phyloP scores from a whole-genome alignment of 1,140 invertebrate genomes.

The Penaeus vannamei region DNA sequence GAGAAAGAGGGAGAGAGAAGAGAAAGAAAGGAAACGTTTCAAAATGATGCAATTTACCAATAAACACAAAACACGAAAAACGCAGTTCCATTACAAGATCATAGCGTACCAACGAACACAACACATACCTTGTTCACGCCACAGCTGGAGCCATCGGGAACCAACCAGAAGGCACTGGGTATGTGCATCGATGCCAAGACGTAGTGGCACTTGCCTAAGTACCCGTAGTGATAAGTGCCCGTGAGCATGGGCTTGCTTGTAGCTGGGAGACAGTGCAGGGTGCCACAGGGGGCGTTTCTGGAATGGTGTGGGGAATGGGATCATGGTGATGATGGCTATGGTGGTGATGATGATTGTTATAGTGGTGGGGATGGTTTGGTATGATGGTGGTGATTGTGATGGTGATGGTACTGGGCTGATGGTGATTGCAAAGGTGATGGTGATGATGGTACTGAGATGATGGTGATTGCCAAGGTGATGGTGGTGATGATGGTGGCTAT shows the following conservation, averaged over 20 bases:
- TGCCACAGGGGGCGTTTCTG: conserved; percentile 36
- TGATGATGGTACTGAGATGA: too few species aligned
- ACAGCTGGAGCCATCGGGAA: too few species aligned
- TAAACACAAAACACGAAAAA: too few species aligned
- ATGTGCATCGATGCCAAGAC: conserved; percentile 74
- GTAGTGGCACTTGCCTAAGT: neutral
- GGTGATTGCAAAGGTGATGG: too few species aligned
- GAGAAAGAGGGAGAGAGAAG: conserved; percentile 1
- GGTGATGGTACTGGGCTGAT: too few species aligned
- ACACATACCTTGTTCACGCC: too few species aligned
- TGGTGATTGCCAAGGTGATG: too few species aligned
- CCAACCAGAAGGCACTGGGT: conserved; percentile 71
- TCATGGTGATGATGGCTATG: neutral
- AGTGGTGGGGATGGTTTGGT: neutral
- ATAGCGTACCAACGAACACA: too few species aligned
- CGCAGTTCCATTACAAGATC: too few species aligned
- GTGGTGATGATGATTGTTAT: neutral
- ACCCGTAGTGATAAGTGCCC: neutral
- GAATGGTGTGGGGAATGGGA: neutral
- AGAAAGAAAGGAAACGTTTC: neutral
- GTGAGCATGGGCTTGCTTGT: neutral
- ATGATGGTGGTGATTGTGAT: too few species aligned
- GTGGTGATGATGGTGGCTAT: too few species aligned
- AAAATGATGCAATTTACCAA: too few species aligned
- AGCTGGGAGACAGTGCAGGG: conserved; percentile 27